Base-by-base conservation (phyloP, 2,888 invertebrate species). In the Hylaea fasciaria region DNA sequence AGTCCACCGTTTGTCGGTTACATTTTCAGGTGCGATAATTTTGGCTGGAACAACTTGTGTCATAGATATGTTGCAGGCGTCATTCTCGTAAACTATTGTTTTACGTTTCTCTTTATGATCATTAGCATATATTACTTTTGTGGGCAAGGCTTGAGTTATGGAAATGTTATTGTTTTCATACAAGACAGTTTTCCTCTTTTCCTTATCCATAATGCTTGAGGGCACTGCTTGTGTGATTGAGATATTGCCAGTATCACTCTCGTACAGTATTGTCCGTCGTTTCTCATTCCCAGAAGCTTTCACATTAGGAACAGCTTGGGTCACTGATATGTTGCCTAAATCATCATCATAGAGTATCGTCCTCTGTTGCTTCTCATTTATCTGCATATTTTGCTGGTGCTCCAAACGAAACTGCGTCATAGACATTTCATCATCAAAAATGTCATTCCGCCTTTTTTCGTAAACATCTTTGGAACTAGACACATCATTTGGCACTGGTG, bases 321-420 rank as follows among this genome's bases (percentile, higher is more conserved):
- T 78, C 4, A 80, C 50, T 16, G 82, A 81, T 40, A 81, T 72
- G 41, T 81, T 66, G 10, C 60, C 72, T 37, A 57, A 61, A 47
- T 74, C 69, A 16, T 73, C 71, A 50, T 77, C 70, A 45, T 70
- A 77, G 11, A 77, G 56, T 14, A 72, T 69, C 12, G 74, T 76
- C 49, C 64, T 70, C 35, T 69, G 63, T 56, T 59, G 57, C 12
- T 53, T 32, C 32, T 32, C 32, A 32, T 9, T 32, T 7, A 1
- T 32, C 32, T 32, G 32, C 1, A 9, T 32, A 32, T 32, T 46
- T 50, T 50, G 53, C 0, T n/a, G 37, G 16, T 48, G 48, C 16
- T 64, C 54, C 11, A 41, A 14, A 8, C 29, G 4, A 40, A 37
- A 37, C 29, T 48, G 17, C 0, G 46, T 65, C 35, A 61, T 50